Evolutionary conservation across 2,113 vertebrate genomes (phyloP).

Genomic region (Synchiropus splendidus): DNA sequence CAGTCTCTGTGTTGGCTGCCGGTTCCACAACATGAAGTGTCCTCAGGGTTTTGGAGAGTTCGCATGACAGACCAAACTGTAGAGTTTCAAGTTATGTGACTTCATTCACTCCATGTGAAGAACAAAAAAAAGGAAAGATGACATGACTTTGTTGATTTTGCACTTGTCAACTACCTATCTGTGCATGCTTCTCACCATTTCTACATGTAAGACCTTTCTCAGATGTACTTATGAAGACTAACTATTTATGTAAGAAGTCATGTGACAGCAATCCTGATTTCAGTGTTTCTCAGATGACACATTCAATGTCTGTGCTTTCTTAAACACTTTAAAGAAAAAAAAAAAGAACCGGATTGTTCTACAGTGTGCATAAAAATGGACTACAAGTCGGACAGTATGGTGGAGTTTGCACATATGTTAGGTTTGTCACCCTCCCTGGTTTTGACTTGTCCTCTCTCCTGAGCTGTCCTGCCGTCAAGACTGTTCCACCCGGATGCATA

Average conservation of each 20-base stretch:
- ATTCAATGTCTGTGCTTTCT: constrained; percentile 58
- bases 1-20: constrained; percentile 26
- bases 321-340: constrained; percentile 34
- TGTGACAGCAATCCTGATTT: constrained; percentile 61
- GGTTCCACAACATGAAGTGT: constrained; percentile 17
- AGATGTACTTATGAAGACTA: constrained; percentile 62
- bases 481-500: constrained; percentile 44
- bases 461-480: constrained; percentile 54
- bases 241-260: constrained; percentile 60
- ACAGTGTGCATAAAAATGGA: neutral
- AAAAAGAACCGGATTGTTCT: constrained; percentile 8
- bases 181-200: constrained; percentile 68
- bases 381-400: constrained; percentile 34
- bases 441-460: constrained; percentile 48
- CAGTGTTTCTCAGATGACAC: constrained; percentile 57
- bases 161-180: constrained; percentile 67
- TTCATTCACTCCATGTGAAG: constrained; percentile 50
- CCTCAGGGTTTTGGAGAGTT: constrained; percentile 35
- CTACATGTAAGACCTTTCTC: constrained; percentile 63
- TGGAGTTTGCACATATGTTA: constrained; percentile 60
- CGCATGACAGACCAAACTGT: constrained; percentile 5
- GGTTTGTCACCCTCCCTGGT: constrained; percentile 43
- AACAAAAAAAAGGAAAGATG: constrained; percentile 30
- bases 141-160: constrained; percentile 63
- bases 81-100: constrained; percentile 34